Evolutionary conservation across 2,113 vertebrate species (phyloP).

Genomic region (Tilapia sparmanii): DNA sequence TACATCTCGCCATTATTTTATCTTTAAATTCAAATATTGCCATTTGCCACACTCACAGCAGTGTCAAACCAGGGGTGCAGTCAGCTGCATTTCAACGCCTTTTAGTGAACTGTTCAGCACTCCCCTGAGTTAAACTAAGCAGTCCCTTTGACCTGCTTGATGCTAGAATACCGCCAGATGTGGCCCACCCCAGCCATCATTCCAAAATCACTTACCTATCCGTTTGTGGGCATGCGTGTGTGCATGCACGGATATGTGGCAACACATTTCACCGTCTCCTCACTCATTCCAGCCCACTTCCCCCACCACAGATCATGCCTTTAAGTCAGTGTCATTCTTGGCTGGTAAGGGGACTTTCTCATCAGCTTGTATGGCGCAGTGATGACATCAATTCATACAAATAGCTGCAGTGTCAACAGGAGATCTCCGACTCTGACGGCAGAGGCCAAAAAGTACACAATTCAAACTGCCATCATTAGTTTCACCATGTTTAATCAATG

Average conservation of each 20-base stretch:
- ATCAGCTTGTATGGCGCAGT: constrained; percentile 10
- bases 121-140: not conserved
- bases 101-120: not conserved
- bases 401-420: constrained; percentile 13
- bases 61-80: not conserved
- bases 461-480: constrained; percentile 27
- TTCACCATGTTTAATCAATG: constrained; percentile 27
- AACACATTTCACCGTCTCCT: constrained; percentile 6
- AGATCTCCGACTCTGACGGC: not conserved
- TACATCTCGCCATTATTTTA: not conserved
- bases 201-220: constrained; percentile 35
- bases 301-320: constrained; percentile 31
- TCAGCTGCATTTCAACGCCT: not conserved
- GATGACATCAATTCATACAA: constrained; percentile 23
- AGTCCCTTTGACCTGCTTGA: not conserved
- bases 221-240: not conserved
- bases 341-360: constrained; percentile 30
- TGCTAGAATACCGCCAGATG: not conserved
- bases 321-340: constrained; percentile 25
- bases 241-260: not conserved
- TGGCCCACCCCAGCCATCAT: constrained; percentile 45
- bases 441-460: constrained; percentile 7
- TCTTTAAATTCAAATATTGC: not conserved
- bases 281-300: constrained; percentile 44
- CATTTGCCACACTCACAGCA: not conserved